These are phyloP conservation scores for Megaceryle torquata DNA, from an alignment of 2,113 vertebrate genomes.

Conservation along the genomic window DNA sequence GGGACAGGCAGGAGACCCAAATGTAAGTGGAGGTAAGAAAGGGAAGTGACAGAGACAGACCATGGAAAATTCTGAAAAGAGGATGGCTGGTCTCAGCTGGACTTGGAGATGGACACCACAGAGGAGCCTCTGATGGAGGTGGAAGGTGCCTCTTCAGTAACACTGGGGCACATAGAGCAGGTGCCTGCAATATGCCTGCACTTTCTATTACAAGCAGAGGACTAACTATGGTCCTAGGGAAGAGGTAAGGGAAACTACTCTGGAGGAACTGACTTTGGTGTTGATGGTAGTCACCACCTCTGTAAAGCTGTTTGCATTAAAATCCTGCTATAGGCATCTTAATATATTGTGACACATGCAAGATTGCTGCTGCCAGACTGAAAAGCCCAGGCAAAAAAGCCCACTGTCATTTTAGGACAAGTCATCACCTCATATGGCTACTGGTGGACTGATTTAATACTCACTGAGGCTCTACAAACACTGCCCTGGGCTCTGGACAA, in stretches of 20 bases:
- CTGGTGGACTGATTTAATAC: neutral
- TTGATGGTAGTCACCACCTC: neutral
- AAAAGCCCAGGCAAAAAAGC: neutral
- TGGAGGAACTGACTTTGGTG: neutral
- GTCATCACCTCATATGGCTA: neutral
- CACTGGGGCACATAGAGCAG: neutral
- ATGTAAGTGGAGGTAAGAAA: neutral
- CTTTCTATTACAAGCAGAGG: neutral
- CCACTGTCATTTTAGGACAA: neutral
- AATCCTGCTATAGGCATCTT: neutral
- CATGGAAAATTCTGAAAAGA: neutral
- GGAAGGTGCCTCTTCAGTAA: neutral
- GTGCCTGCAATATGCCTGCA: neutral
- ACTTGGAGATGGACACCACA: neutral
- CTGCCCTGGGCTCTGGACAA: neutral
- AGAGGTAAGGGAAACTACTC: neutral
- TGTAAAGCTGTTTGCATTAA: neutral
- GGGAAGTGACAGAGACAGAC: neutral
- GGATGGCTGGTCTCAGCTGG: neutral
- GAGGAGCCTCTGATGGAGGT: neutral
- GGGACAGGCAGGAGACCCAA: neutral
- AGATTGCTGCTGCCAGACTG: neutral
- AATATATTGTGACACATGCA: fast-evolving
- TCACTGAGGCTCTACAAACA: neutral
- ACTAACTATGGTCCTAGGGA: neutral